A percentile compares a stretch with the other conserved stretches of the same genome.
Evolutionary conservation across 2,797 vertebrate genomes (phyloP).

Genomic region (Cygnus olor): DNA sequence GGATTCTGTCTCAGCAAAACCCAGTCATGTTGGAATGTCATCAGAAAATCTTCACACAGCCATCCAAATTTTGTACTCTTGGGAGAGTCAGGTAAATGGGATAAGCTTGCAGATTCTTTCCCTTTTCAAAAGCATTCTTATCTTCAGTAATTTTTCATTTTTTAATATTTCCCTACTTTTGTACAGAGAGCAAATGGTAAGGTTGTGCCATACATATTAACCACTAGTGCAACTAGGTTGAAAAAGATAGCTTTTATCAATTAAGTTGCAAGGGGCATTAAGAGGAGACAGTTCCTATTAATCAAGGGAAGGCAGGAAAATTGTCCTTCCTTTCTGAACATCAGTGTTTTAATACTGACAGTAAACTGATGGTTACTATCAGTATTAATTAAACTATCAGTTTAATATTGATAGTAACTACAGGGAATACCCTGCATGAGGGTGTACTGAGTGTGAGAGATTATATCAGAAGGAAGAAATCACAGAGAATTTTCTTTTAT

Average conservation of each 20-base stretch:
- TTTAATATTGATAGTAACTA: too few relatives aligned
- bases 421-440: too few relatives aligned
- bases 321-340: background rate
- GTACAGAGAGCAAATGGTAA: background rate
- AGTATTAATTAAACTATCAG: too few relatives aligned
- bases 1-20: background rate
- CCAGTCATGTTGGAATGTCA: background rate
- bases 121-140: constrained; percentile 38
- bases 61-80: background rate
- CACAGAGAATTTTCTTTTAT: background rate
- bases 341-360: background rate
- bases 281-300: constrained; percentile 4
- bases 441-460: rapidly evolving
- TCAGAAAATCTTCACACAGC: background rate
- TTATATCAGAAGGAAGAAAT: background rate
- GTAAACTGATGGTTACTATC: background rate
- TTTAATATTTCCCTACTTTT: constrained; percentile 13
- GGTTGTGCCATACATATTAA: constrained; percentile 32
- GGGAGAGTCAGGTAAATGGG: constrained; percentile 18
- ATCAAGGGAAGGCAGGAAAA: background rate
- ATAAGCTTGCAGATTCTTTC: constrained; percentile 25
- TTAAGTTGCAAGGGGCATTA: background rate
- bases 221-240: background rate
- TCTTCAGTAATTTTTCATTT: constrained; percentile 48
- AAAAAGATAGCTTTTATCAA: background rate